Base-by-base conservation (phyloP, 2,888 invertebrate genomes). In the Adelphocoris suturalis region DNA sequence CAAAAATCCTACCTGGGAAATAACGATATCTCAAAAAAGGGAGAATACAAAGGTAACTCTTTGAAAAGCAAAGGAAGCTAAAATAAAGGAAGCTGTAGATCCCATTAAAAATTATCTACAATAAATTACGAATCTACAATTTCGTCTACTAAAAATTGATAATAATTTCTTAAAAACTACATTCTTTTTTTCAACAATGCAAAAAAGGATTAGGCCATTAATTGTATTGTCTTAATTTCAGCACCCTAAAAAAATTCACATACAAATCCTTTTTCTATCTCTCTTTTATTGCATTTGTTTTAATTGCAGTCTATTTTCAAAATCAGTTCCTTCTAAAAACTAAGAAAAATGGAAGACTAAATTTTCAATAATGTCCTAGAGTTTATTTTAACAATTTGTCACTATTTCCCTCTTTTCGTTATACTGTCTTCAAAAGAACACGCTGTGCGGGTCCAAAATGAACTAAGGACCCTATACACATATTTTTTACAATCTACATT, bases 291-390 rank as follows among this genome's bases (percentile, higher is more conserved):
- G 57, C 85, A 61, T 85, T 47, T 86, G 19, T 85, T 28, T 61
- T 16, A 85, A 12, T 19, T 23, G 85, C 86, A 86, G 86, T 86
- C 86, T 86, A 86, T 86, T 86, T 47, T 37, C 68, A 48, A 75
- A 75, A 75, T 86, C 86, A 86, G 86, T 86, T 86, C 86, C 86
- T 86, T 86, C 86, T 86, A 86, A 68, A 48, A 48, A 27, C 55
- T 55, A 86, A 48, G 48, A 61, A 85, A 85, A 85, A 57, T 86
- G 86, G 86, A 86, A 86, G 86, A 86, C 86, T 86, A 85, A 46
- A 47, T 61, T 84, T 48, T 47, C 81, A 61, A 61, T 68, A 23
- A 68, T 68, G 19, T 68, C 23, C 68, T 68, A 68, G 37, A 37
- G 37, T 37, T 37, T 68, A 27, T 23, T 68, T 68, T 68, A 23